phyloP scores from a whole-genome alignment of 2,113 vertebrate species.

The Chloebia gouldiae region DNA sequence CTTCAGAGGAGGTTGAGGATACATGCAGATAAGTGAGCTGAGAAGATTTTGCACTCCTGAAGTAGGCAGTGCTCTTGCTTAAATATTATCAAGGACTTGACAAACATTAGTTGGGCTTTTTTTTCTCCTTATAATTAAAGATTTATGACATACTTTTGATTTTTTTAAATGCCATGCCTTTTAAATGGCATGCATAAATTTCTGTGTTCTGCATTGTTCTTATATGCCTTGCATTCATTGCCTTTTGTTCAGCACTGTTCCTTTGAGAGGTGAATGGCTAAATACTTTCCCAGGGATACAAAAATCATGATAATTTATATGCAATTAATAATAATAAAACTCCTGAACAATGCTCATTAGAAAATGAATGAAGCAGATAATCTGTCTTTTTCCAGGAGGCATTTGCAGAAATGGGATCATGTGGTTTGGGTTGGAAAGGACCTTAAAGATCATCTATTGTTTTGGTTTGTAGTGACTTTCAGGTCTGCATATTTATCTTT shows the following conservation, averaged over 20 bases:
- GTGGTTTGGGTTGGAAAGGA: not conserved
- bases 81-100: constrained; percentile 41
- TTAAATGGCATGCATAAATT: constrained; percentile 60
- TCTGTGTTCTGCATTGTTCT: constrained; percentile 43
- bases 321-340: constrained; percentile 64
- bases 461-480: constrained; percentile 26
- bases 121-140: constrained; percentile 26
- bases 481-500: not conserved
- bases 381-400: constrained; percentile 32
- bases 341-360: constrained; percentile 22
- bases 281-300: constrained; percentile 50
- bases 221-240: not conserved
- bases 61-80: not conserved
- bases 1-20: not conserved
- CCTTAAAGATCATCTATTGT: not conserved
- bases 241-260: constrained; percentile 46
- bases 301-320: constrained; percentile 62
- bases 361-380: constrained; percentile 33
- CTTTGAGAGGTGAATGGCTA: constrained; percentile 54
- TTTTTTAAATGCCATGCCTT: constrained; percentile 46
- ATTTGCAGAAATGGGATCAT: not conserved
- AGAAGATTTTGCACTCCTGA: constrained; percentile 9
- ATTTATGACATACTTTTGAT: constrained; percentile 34
- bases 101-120: constrained; percentile 18
- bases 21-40: not conserved